These are phyloP conservation scores for Drosophila dives DNA, from an alignment of 2,888 invertebrate genomes.

Conservation along the genomic window DNA sequence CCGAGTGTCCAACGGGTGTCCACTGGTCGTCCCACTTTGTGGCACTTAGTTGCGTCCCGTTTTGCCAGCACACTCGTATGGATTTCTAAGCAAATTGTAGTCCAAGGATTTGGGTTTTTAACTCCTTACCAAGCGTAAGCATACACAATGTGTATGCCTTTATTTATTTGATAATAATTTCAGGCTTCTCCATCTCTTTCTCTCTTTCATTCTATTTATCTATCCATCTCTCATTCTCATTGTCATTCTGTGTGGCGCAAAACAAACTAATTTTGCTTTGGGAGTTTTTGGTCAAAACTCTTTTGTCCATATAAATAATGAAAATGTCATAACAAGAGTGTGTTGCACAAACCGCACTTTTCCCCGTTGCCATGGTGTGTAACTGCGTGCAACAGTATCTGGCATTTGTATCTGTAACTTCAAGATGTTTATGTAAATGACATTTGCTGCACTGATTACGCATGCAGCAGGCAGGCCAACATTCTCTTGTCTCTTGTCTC, in stretches of 20 bases:
- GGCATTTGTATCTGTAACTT: slow-evolving; percentile 14
- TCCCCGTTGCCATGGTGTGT: slow-evolving; percentile 28
- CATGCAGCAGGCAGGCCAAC: slow-evolving; percentile 31
- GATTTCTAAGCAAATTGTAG: slow-evolving; percentile 54
- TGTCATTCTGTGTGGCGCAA: slow-evolving; percentile 17
- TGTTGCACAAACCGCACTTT: slow-evolving; percentile 25
- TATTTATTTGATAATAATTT: slow-evolving; percentile 80
- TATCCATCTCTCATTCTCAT: background rate
- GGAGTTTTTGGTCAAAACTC: slow-evolving; percentile 41
- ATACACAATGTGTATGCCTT: slow-evolving; percentile 36
- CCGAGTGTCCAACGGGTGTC: slow-evolving; percentile 23
- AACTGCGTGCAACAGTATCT: slow-evolving; percentile 25
- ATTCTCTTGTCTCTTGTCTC: background rate
- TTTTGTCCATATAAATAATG: slow-evolving; percentile 79
- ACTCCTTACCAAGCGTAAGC: slow-evolving; percentile 5
- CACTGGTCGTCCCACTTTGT: slow-evolving; percentile 28
- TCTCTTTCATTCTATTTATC: background rate
- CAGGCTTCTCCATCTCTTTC: slow-evolving; percentile 20
- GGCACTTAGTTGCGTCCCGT: slow-evolving; percentile 50
- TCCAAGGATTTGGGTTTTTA: slow-evolving; percentile 2
- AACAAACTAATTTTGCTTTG: slow-evolving; percentile 67
- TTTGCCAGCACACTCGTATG: slow-evolving; percentile 30
- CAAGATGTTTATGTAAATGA: slow-evolving; percentile 74
- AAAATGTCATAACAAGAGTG: slow-evolving; percentile 76
- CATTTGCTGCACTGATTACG: slow-evolving; percentile 67